Evolutionary conservation across 2,797 vertebrate species (phyloP).

Genomic region (Thripadectes ignobilis): DNA sequence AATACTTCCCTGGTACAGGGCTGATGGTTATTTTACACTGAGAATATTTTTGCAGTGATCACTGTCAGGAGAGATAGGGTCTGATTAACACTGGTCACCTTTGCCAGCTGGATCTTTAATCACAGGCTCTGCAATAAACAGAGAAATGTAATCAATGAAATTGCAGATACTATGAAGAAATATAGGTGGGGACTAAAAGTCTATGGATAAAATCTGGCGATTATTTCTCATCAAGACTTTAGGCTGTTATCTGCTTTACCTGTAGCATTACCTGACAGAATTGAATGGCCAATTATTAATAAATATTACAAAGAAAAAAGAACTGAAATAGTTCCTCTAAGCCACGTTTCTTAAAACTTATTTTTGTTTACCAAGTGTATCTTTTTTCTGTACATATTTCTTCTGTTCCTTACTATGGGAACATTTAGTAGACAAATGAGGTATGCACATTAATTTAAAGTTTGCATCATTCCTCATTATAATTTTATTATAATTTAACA

Average conservation of each 20-base stretch:
- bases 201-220: conserved; percentile 1
- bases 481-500: not conserved
- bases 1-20: not conserved
- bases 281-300: not conserved
- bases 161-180: conserved; percentile 20
- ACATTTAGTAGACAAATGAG: not conserved
- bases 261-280: not conserved
- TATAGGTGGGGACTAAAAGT: not conserved
- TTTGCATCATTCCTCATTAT: not conserved
- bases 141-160: conserved; percentile 12
- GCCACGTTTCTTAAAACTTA: not conserved
- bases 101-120: conserved; percentile 8
- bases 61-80: not conserved
- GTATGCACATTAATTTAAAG: not conserved
- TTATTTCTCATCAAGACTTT: not conserved
- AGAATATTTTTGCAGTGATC: conserved; percentile 7
- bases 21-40: not conserved
- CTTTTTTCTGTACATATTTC: not conserved
- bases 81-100: conserved; percentile 30
- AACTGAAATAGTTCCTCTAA: not conserved
- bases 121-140: not conserved
- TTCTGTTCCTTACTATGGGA: not conserved
- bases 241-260: not conserved
- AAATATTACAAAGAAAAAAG: not conserved
- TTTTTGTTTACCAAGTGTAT: not conserved